phyloP scores from a whole-genome alignment of 1,140 invertebrate genomes.

The Elymnias hypermnestra region DNA sequence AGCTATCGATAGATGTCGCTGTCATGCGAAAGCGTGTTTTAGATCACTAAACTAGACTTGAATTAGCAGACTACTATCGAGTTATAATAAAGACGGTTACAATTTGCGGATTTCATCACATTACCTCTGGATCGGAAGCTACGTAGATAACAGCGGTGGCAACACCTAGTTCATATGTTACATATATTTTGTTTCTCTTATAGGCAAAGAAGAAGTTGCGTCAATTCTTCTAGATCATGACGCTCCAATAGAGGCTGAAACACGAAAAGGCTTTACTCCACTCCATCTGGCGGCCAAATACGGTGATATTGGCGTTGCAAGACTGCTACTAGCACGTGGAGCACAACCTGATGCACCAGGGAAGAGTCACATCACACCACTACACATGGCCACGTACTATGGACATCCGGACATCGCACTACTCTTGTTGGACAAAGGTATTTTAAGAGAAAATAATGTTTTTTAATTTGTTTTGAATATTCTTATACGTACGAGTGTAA shows the following conservation, averaged over 20 bases:
- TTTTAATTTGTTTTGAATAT: too few species aligned
- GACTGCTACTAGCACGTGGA: slow-evolving; percentile 89
- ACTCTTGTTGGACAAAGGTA: slow-evolving; percentile 91
- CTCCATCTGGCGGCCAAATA: slow-evolving; percentile 98
- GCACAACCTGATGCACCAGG: slow-evolving; percentile 96
- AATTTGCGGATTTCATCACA: too few species aligned
- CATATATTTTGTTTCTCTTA: neutral
- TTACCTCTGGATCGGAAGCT: too few species aligned
- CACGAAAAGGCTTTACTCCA: slow-evolving; percentile 98
- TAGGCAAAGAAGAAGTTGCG: slow-evolving; percentile 85
- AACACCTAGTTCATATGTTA: too few species aligned
- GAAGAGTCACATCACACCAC: slow-evolving; percentile 97
- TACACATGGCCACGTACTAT: slow-evolving; percentile 98
- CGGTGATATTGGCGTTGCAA: slow-evolving; percentile 94
- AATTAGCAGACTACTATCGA: too few species aligned
- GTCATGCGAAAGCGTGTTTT: too few species aligned
- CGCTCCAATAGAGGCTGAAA: slow-evolving; percentile 91
- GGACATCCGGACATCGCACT: slow-evolving; percentile 96
- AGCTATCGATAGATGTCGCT: too few species aligned
- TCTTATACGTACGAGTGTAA: too few species aligned
- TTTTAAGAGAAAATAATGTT: too few species aligned
- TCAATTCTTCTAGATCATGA: slow-evolving; percentile 94
- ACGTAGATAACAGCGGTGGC: too few species aligned
- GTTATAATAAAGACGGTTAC: too few species aligned
- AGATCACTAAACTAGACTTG: too few species aligned